These are phyloP conservation scores for Heliocidaris tuberculata DNA, from an alignment of 35 echinoderm and acorn worm genomes.

Conservation along the genomic window DNA sequence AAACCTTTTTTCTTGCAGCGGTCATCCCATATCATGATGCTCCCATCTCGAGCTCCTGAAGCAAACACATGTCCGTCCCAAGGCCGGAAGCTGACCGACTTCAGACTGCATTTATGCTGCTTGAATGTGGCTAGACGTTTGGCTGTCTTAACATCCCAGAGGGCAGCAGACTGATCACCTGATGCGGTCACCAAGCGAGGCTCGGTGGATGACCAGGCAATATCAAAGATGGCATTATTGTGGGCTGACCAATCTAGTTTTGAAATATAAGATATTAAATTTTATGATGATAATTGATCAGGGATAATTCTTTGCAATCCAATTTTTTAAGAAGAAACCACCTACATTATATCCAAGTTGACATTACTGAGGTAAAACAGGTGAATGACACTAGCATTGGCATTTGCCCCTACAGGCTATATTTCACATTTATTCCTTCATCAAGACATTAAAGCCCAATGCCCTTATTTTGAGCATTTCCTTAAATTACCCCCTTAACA, in stretches of 20 bases:
- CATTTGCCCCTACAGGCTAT: no score
- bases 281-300: background rate
- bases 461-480: no score
- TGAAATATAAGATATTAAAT: background rate
- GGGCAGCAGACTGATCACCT: constrained; percentile 90
- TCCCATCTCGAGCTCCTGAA: constrained; percentile 88
- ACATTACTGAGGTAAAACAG: no score
- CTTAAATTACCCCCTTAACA: no score
- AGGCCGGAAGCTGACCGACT: constrained; percentile 73
- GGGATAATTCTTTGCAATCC: no score
- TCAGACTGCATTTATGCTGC: constrained; percentile 88
- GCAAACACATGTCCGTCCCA: constrained; percentile 69
- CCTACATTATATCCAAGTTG: no score
- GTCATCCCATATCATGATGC: constrained; percentile 92
- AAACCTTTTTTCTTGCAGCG: constrained; percentile 74
- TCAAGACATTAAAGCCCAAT: no score
- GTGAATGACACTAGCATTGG: no score
- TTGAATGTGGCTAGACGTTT: constrained; percentile 64
- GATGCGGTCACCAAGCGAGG: constrained; percentile 88
- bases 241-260: constrained; percentile 79
- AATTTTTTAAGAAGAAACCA: no score
- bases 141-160: constrained; percentile 80
- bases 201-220: constrained; percentile 74
- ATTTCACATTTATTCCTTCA: no score
- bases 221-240: constrained; percentile 95